These are phyloP conservation scores for Lacerta bilineata DNA, from an alignment of 2,797 vertebrate genomes.

Conservation along the genomic window DNA sequence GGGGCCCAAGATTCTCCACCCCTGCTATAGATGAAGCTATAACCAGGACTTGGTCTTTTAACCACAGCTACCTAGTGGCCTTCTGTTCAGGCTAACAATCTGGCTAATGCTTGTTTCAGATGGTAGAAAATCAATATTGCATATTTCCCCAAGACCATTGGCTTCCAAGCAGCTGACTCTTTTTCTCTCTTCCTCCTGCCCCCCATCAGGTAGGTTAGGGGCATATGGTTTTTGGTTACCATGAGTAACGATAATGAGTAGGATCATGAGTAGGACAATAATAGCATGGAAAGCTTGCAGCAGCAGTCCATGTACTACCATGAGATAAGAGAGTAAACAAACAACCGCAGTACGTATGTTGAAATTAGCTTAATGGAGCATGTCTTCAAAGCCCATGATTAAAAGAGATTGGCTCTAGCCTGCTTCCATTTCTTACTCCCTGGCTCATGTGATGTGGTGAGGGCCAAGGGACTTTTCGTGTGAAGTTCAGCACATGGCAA, in stretches of 20 bases:
- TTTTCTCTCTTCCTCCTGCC: too few relatives aligned
- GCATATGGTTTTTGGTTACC: slow-evolving; percentile 51
- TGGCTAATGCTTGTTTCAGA: background rate
- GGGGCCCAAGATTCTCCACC: too few relatives aligned
- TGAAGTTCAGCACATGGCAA: too few relatives aligned
- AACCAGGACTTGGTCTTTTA: too few relatives aligned
- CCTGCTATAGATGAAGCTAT: background rate
- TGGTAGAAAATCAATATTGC: background rate
- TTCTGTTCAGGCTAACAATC: background rate
- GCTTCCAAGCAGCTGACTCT: background rate
- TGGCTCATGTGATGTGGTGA: background rate
- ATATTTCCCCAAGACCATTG: background rate
- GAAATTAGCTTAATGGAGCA: slow-evolving; percentile 62
- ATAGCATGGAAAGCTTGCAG: slow-evolving; percentile 48
- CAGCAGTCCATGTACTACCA: slow-evolving; percentile 51
- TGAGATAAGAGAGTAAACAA: slow-evolving; percentile 56
- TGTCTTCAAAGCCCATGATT: slow-evolving; percentile 43
- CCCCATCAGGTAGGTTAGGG: slow-evolving; percentile 39
- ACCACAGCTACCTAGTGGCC: background rate
- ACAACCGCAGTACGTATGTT: slow-evolving; percentile 29
- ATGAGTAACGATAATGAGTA: slow-evolving; percentile 12
- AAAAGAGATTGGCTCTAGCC: slow-evolving; percentile 42
- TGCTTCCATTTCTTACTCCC: slow-evolving; percentile 18
- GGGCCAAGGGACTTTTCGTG: too few relatives aligned
- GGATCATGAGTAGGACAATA: background rate